phyloP scores from a whole-genome alignment of 2,888 invertebrate genomes.

The Heliconius charithonia region DNA sequence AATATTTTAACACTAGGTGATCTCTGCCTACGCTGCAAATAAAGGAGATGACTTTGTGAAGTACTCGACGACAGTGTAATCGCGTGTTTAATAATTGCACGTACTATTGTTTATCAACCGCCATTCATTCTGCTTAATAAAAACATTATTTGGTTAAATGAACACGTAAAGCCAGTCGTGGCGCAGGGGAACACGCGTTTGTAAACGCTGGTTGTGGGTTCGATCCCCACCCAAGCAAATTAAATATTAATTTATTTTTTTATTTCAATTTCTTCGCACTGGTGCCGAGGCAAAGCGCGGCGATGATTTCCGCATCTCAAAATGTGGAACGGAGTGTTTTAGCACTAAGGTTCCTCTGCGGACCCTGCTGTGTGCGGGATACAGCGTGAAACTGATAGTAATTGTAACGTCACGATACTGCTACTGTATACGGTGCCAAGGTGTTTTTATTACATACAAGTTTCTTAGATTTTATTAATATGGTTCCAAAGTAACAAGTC shows the following conservation, averaged over 20 bases:
- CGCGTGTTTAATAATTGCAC: constrained; percentile 1
- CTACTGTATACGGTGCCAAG: background rate
- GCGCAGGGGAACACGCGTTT: background rate
- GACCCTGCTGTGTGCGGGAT: background rate
- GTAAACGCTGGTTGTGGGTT: background rate
- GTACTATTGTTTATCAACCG: background rate
- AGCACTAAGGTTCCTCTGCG: background rate
- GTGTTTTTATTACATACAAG: too few relatives aligned
- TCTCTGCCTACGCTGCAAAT: background rate
- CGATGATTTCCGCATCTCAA: background rate
- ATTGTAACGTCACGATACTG: background rate
- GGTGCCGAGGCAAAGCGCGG: background rate
- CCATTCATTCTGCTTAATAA: constrained; percentile 1
- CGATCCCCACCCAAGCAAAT: background rate
- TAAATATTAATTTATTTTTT: background rate
- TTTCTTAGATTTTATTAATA: too few relatives aligned
- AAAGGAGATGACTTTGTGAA: constrained; percentile 37
- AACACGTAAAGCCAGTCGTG: background rate
- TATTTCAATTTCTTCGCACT: background rate
- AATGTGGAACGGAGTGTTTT: background rate
- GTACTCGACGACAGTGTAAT: background rate
- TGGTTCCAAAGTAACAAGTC: background rate
- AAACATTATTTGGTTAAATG: background rate
- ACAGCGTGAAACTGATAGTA: background rate
- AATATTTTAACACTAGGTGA: too few relatives aligned